These are phyloP conservation scores for Nasonia oneida DNA, from an alignment of 2,888 invertebrate genomes.

Conservation along the genomic window DNA sequence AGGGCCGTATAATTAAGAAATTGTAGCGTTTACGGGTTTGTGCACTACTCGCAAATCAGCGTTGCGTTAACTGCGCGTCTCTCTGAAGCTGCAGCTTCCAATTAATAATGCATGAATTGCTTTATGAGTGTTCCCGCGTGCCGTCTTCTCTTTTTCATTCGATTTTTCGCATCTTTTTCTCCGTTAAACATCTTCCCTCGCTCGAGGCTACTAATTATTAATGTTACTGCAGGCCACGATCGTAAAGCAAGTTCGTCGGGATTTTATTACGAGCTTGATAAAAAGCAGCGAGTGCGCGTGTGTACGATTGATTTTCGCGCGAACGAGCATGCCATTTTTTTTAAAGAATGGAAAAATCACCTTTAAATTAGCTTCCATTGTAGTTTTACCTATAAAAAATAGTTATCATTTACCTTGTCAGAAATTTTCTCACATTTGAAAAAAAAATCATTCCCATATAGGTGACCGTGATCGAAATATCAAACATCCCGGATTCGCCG, in stretches of 20 bases:
- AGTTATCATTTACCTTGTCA: not conserved
- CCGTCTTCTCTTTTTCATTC: too few species aligned
- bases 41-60: conserved; percentile 34
- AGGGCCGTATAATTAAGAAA: conserved; percentile 45
- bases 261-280: conserved; percentile 39
- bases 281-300: not conserved
- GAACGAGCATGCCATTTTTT: conserved; percentile 3
- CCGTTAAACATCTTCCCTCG: not conserved
- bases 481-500: not conserved
- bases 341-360: not conserved
- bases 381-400: not conserved
- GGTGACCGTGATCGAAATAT: conserved; percentile 9
- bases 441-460: not conserved
- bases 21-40: conserved; percentile 32
- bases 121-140: not conserved
- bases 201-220: conserved; percentile 12
- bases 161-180: conserved; percentile 24
- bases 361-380: not conserved
- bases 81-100: not conserved
- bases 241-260: conserved; percentile 40
- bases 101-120: conserved; percentile 38
- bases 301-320: not conserved
- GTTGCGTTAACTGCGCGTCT: not conserved
- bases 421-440: not conserved
- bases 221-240: not conserved